Evolutionary conservation across 2,797 vertebrate species (phyloP).

Genomic region (Arctocebus calabarensis): DNA sequence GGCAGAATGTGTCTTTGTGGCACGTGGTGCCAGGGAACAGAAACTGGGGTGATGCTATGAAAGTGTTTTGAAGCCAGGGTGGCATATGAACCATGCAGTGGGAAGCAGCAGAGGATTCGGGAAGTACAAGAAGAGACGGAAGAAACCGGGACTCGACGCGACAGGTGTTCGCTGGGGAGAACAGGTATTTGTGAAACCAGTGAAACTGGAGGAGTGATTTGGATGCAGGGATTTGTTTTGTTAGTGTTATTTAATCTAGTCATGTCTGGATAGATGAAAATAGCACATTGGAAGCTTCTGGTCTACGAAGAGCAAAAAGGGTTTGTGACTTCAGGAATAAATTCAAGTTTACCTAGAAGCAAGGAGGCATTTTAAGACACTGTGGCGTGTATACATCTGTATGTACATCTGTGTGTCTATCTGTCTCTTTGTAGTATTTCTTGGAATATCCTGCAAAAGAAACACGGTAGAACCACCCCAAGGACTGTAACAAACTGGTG

Average conservation of each 20-base stretch:
- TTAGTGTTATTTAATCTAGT: background rate
- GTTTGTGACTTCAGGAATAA: background rate
- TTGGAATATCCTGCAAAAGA: background rate
- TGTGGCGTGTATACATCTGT: accelerated
- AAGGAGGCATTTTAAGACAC: background rate
- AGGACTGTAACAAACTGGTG: too few relatives aligned
- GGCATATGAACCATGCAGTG: accelerated
- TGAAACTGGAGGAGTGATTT: too few relatives aligned
- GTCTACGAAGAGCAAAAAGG: background rate
- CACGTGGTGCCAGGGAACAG: too few relatives aligned
- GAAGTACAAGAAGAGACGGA: background rate
- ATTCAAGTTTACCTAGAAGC: background rate
- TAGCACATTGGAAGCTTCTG: background rate
- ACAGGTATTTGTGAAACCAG: background rate
- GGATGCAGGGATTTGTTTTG: background rate
- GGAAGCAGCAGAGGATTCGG: accelerated
- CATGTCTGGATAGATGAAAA: background rate
- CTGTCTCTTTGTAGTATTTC: background rate
- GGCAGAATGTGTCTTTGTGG: background rate
- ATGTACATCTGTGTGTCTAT: background rate
- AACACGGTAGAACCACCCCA: background rate
- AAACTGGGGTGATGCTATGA: accelerated
- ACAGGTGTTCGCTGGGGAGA: background rate
- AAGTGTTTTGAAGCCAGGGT: too few relatives aligned
- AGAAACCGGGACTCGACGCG: background rate